phyloP scores from a whole-genome alignment of 53 echinoderm and acorn worm species.

The Temnopleurus reevesii region DNA sequence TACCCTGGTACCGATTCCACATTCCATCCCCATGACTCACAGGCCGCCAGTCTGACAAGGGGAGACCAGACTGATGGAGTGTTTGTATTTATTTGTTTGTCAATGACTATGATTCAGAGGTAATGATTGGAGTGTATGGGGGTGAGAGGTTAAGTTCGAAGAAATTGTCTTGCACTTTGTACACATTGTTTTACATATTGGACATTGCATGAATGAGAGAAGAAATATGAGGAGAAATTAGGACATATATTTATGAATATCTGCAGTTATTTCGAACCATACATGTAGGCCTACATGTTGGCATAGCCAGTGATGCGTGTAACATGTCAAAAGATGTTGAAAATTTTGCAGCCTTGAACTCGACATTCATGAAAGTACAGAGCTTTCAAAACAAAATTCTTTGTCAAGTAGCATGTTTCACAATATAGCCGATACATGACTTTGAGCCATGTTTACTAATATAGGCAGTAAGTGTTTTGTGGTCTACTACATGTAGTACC shows the following conservation, averaged over 20 bases:
- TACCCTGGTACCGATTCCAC: neutral
- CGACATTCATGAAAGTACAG: too few relatives aligned
- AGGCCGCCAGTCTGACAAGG: constrained; percentile 16
- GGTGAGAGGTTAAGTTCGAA: neutral
- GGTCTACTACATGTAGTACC: too few relatives aligned
- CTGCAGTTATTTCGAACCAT: neutral
- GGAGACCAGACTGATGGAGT: neutral
- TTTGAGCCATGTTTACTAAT: too few relatives aligned
- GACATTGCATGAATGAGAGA: neutral
- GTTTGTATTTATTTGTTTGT: constrained; percentile 12
- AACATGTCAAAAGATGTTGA: too few relatives aligned
- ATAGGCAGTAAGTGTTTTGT: too few relatives aligned
- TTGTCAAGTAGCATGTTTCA: too few relatives aligned
- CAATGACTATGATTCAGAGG: too few relatives aligned
- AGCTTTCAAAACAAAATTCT: too few relatives aligned
- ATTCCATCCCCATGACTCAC: neutral
- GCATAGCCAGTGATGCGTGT: too few relatives aligned
- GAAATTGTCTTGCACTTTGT: constrained; percentile 22
- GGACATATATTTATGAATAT: neutral
- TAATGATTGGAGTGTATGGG: neutral
- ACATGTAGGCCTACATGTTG: neutral
- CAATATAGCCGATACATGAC: too few relatives aligned
- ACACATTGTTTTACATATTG: neutral
- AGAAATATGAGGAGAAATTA: neutral
- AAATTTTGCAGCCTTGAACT: too few relatives aligned